A percentile compares a stretch with the other conserved stretches of the same genome.
phyloP scores from a whole-genome alignment of 2,113 vertebrate species.

The Sinocyclocheilus rhinocerous region DNA sequence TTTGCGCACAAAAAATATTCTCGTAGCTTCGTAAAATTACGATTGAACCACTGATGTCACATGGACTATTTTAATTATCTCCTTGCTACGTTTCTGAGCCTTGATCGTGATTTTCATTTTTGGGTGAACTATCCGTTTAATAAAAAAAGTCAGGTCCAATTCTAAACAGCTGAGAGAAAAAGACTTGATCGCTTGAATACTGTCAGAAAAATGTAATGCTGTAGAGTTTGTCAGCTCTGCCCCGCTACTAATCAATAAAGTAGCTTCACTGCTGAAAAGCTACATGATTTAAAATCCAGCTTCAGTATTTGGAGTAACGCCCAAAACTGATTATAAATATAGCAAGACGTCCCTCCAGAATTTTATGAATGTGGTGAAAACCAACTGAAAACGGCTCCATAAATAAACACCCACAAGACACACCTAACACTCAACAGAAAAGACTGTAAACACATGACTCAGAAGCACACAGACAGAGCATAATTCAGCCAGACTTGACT shows the following conservation, averaged over 20 bases:
- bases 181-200: neutral
- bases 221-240: neutral
- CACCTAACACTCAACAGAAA: neutral
- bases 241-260: conserved; percentile 6
- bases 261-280: neutral
- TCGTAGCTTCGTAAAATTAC: too few relatives aligned
- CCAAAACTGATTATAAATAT: conserved; percentile 16
- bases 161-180: neutral
- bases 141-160: neutral
- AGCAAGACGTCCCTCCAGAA: neutral
- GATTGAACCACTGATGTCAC: too few relatives aligned
- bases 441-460: conserved; percentile 33
- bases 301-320: neutral
- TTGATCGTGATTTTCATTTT: too few relatives aligned
- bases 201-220: neutral
- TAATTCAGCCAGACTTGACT: conserved; percentile 2
- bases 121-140: neutral
- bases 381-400: conserved; percentile 6
- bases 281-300: conserved; percentile 18
- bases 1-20: too few relatives aligned
- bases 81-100: too few relatives aligned
- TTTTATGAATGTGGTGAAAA: neutral
- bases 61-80: too few relatives aligned
- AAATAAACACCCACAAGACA: conserved; percentile 19
- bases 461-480: conserved; percentile 1